These are phyloP conservation scores for Pheosia tremula DNA, from an alignment of 2,888 invertebrate species.

Conservation along the genomic window DNA sequence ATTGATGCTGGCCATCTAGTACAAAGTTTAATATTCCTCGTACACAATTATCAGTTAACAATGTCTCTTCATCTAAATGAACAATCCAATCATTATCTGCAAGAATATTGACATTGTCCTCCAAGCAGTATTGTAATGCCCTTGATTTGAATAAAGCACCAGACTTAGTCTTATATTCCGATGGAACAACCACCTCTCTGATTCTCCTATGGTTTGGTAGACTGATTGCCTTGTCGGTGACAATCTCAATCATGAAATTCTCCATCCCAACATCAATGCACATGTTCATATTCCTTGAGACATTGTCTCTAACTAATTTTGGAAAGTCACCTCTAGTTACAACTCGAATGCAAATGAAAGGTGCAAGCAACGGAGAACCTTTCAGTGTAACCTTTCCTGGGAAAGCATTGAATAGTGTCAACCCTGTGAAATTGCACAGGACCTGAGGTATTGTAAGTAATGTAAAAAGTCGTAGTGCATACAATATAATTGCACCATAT, in stretches of 20 bases:
- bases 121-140: conserved; percentile 97
- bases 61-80: conserved; percentile 98
- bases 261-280: conserved; percentile 96
- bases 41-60: conserved; percentile 96
- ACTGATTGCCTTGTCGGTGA: conserved; percentile 94
- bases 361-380: conserved; percentile 95
- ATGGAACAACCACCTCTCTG: conserved; percentile 95
- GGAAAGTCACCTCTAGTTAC: conserved; percentile 98
- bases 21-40: conserved; percentile 97
- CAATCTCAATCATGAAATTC: conserved; percentile 98
- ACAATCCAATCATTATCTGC: conserved; percentile 97
- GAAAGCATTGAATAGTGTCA: conserved; percentile 96
- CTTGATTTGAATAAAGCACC: conserved; percentile 97
- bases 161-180: conserved; percentile 93
- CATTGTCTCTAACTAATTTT: conserved; percentile 94
- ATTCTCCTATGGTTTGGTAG: conserved; percentile 91
- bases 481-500: conserved; percentile 89
- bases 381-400: conserved; percentile 95
- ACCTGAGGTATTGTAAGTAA: conserved; percentile 95
- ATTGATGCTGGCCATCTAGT: conserved; percentile 96
- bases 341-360: conserved; percentile 96
- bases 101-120: conserved; percentile 93
- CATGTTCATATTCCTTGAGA: conserved; percentile 93
- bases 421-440: conserved; percentile 93
- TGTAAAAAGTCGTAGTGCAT: conserved; percentile 91